A percentile compares a stretch with the other conserved stretches of the same genome.
Conservation (phyloP, 2,797 vertebrate species). For the Dipus sagitta region DNA sequence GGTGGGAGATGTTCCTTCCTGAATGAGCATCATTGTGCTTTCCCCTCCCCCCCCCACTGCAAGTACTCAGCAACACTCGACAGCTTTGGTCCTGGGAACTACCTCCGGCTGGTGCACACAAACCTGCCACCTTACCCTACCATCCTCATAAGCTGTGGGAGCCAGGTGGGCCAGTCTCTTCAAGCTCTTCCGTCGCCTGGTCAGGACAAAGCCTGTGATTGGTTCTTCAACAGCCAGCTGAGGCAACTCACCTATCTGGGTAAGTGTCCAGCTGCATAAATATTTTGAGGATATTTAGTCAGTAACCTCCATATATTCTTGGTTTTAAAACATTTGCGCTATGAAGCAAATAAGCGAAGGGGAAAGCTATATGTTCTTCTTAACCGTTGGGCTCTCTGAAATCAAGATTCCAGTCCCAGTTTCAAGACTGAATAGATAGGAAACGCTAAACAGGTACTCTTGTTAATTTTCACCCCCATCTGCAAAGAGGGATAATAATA, state of each 20-base stretch:
- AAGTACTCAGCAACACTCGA: constrained; percentile 87
- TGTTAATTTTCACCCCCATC: not conserved
- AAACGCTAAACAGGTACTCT: not conserved
- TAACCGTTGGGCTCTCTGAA: not conserved
- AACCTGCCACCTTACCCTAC: constrained; percentile 74
- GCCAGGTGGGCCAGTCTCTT: constrained; percentile 75
- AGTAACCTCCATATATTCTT: not conserved
- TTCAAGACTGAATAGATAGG: no score
- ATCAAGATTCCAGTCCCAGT: not conserved
- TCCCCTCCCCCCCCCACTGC: not conserved
- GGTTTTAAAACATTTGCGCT: not conserved
- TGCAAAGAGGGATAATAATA: not conserved
- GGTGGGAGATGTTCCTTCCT: not conserved
- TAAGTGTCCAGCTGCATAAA: constrained; percentile 68
- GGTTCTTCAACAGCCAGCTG: constrained; percentile 81
- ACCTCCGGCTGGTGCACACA: constrained; percentile 85
- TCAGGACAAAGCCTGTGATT: constrained; percentile 84
- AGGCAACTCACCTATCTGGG: constrained; percentile 86
- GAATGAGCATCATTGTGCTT: not conserved
- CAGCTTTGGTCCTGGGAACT: constrained; percentile 82
- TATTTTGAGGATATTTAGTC: not conserved
- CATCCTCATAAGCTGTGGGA: constrained; percentile 82
- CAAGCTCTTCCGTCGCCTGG: constrained; percentile 43
- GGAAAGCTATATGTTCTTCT: not conserved
- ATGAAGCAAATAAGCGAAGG: not conserved